phyloP scores from a whole-genome alignment of 2,888 invertebrate species.

The Schizaphis graminum region DNA sequence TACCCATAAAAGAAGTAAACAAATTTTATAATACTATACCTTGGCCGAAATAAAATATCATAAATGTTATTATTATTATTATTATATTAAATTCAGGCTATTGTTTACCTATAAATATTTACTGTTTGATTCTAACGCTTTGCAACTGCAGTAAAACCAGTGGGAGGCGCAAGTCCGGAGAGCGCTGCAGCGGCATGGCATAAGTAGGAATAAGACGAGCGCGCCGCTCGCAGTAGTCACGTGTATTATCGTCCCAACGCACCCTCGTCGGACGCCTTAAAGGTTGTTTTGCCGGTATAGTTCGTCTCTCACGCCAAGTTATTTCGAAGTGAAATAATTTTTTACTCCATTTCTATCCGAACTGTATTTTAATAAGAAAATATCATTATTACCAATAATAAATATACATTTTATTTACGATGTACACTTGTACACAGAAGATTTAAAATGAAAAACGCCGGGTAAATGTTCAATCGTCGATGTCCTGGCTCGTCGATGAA shows the following conservation, averaged over 20 bases:
- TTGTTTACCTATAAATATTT: not conserved
- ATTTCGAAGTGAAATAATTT: not conserved
- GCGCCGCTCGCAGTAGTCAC: conserved; percentile 1
- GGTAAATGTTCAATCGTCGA: not conserved
- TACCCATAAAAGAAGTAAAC: too few species aligned
- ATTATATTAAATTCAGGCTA: not conserved
- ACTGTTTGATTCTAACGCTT: not conserved
- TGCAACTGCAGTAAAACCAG: not conserved
- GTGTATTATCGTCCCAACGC: conserved; percentile 27
- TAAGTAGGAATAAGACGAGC: not conserved
- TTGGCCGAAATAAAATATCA: too few species aligned
- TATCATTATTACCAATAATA: not conserved
- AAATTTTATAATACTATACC: too few species aligned
- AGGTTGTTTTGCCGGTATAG: not conserved
- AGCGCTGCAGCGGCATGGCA: not conserved
- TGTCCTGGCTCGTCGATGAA: not conserved
- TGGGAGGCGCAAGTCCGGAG: not conserved
- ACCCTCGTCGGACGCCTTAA: conserved; percentile 14
- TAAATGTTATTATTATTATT: not conserved
- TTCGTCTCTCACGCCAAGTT: not conserved
- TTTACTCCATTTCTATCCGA: not conserved
- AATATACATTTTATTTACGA: not conserved
- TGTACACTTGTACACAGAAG: not conserved
- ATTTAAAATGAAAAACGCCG: not conserved
- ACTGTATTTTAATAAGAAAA: not conserved